Conservation (phyloP, 1,140 invertebrate genomes). For the Atopsyche davidsoni region DNA sequence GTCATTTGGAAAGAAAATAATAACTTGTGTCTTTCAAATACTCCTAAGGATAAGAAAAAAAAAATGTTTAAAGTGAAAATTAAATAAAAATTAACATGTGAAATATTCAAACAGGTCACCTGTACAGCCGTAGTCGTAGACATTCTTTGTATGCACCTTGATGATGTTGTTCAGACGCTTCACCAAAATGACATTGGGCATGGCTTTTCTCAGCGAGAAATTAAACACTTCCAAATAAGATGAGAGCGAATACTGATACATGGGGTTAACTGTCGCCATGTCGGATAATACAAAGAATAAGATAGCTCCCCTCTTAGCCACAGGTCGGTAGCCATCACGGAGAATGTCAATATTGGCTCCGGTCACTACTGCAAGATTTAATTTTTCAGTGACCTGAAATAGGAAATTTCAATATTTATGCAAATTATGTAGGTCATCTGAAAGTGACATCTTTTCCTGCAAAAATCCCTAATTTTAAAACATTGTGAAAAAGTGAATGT, state of each 20-base stretch:
- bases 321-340: conserved; percentile 74
- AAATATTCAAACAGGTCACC: conserved; percentile 41
- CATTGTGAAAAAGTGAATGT: conserved; percentile 1
- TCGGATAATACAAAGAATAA: conserved; percentile 85
- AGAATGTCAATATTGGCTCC: conserved; percentile 72
- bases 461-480: conserved; percentile 14
- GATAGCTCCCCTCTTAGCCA: conserved; percentile 76
- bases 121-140: conserved; percentile 86
- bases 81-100: neutral
- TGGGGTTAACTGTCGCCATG: conserved; percentile 76
- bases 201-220: conserved; percentile 69
- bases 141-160: conserved; percentile 72
- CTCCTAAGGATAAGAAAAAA: conserved; percentile 48
- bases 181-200: conserved; percentile 64
- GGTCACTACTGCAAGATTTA: conserved; percentile 66
- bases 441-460: conserved; percentile 12
- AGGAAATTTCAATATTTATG: conserved; percentile 12
- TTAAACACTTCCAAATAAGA: conserved; percentile 76
- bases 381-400: conserved; percentile 62
- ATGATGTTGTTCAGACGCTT: conserved; percentile 77
- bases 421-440: conserved; percentile 5
- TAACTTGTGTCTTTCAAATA: conserved; percentile 86
- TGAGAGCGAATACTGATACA: conserved; percentile 87
- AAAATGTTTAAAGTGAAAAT: too few species aligned
- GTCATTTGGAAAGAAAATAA: conserved; percentile 88